These are phyloP conservation scores for Parotocinclus haroldoi DNA, from an alignment of 2,797 vertebrate species.

Conservation along the genomic window DNA sequence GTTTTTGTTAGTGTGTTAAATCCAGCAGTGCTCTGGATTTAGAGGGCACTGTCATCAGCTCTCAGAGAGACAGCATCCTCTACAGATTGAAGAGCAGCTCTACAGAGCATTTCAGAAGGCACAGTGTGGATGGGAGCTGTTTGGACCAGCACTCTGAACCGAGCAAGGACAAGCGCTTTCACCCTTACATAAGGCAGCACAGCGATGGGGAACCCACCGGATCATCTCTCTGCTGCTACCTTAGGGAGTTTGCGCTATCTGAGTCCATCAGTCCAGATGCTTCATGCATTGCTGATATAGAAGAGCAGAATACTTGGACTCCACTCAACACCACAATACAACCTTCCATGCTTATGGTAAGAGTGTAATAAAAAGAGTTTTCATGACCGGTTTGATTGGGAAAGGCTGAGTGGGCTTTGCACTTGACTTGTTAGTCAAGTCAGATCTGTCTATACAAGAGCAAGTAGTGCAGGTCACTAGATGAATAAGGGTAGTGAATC, in stretches of 20 bases:
- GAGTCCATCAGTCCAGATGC: constrained; percentile 25
- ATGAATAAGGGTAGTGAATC: too few relatives aligned
- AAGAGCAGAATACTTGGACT: constrained; percentile 55
- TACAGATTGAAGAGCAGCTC: constrained; percentile 52
- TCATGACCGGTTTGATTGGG: not conserved
- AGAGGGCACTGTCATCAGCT: constrained; percentile 11
- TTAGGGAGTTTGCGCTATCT: constrained; percentile 52
- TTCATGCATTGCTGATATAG: constrained; percentile 5
- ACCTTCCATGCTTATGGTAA: constrained; percentile 47
- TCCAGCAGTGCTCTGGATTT: not conserved
- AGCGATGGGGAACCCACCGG: constrained; percentile 66
- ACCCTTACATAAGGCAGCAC: constrained; percentile 82
- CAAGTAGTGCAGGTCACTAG: too few relatives aligned
- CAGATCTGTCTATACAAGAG: too few relatives aligned
- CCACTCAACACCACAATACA: constrained; percentile 51
- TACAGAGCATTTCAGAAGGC: constrained; percentile 67
- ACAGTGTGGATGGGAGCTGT: constrained; percentile 70
- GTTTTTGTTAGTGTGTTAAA: constrained; percentile 49
- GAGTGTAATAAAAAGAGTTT: not conserved
- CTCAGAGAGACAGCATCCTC: constrained; percentile 43
- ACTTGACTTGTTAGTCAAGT: too few relatives aligned
- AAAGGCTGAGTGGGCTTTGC: too few relatives aligned
- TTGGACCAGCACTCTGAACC: constrained; percentile 49
- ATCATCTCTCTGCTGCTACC: constrained; percentile 50
- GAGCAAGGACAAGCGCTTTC: constrained; percentile 73